Evolutionary conservation across 2,888 invertebrate species (phyloP), one percentile per base, ranked within the genome.

Genomic region (Arctia plantaginis): DNA sequence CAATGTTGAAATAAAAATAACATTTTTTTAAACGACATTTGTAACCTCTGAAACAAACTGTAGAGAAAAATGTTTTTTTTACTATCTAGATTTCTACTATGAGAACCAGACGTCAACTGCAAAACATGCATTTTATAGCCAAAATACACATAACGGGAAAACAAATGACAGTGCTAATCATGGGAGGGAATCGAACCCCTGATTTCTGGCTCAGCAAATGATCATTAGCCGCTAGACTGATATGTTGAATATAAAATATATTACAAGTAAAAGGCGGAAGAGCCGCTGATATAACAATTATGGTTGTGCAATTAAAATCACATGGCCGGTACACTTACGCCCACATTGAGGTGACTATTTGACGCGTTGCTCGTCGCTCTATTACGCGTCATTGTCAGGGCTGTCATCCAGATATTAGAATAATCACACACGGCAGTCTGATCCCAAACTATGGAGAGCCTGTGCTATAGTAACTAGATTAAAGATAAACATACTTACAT

Each of bases 311-410:
- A 80, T 80, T 71, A 80, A 65, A 77, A 82, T 74, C 66, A 77
- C 33, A 69, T 30, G 64, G 73, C 68, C 23, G 23, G 65, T 74
- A 80, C 73, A 80, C 74, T 78, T 72, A 72, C 33, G 44, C 68
- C 73, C 78, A 78, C 59, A 73, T 75, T 77, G 76, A 82, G 51
- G 74, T 67, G 72, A 73, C 51, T 69, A 78, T 80, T 77, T 85
- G 71, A 84, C 73, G 74, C 69, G 64, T 78, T 73, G 70, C 15
- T 62, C 62, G 70, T 72, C 74, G 12, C 39, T 64, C 35, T 8
- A 23, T 33, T 35, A 20, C 44, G 41, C 44, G 44, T 59, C 12
- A 23, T 66, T 55, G 35, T 2, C n/a, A 74, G 74, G 70, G 70
- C 30, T 74, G 59, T 41, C 66, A 73, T 33, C 44, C n/a, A 47